Evolutionary conservation across 92 coral and sea anemone species (phyloP).

Genomic region (Zoanthus gigantus): DNA sequence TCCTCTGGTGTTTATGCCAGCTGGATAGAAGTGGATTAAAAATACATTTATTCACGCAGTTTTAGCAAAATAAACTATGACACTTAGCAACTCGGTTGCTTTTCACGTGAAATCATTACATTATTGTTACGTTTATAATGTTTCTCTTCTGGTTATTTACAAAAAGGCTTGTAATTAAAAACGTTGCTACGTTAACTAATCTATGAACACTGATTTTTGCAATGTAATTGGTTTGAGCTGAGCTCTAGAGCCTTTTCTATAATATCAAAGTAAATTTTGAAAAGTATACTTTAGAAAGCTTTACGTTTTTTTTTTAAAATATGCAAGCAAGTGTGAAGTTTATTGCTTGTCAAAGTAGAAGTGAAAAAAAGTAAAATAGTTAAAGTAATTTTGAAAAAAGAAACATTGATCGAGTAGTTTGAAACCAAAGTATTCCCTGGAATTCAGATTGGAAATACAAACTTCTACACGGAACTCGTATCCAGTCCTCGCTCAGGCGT

Average conservation of each 20-base stretch:
- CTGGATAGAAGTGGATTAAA: constrained; percentile 21
- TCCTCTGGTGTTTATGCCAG: constrained; percentile 18
- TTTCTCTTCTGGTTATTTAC: constrained; percentile 17
- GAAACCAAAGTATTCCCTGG: neutral
- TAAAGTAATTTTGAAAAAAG: neutral
- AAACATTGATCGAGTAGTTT: neutral
- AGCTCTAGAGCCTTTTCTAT: neutral
- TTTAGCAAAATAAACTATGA: constrained; percentile 36
- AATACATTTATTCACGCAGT: constrained; percentile 46
- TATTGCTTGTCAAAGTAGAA: neutral
- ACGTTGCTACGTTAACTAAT: neutral
- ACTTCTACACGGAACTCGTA: neutral
- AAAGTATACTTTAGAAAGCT: neutral
- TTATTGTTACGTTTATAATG: neutral
- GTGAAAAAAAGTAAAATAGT: neutral
- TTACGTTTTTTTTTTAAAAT: neutral
- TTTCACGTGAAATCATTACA: constrained; percentile 36
- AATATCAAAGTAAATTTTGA: neutral
- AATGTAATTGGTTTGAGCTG: neutral
- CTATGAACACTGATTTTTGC: neutral
- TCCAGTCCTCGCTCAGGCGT: constrained; percentile 37
- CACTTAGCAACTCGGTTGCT: constrained; percentile 36
- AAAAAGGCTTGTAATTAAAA: constrained; percentile 15
- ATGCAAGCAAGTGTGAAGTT: neutral
- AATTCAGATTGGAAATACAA: neutral